Evolutionary conservation across 2,113 vertebrate genomes (phyloP).

Genomic region (Aleadryas rufinucha): DNA sequence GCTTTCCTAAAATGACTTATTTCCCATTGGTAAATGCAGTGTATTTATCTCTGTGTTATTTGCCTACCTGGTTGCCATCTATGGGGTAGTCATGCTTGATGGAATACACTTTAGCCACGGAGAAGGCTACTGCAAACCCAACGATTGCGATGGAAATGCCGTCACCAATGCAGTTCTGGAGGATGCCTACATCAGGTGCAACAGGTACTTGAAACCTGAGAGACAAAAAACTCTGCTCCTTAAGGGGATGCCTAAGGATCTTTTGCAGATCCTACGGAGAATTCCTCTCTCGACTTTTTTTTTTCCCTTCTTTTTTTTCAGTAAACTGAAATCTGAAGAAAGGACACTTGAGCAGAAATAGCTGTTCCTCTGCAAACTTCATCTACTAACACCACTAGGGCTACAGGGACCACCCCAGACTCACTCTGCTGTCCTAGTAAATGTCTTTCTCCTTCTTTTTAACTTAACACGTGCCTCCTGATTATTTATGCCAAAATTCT

Average conservation of each 20-base stretch:
- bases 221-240: background rate
- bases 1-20: background rate
- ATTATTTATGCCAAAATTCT: background rate
- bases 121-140: constrained; percentile 90
- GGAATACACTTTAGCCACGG: constrained; percentile 92
- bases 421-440: background rate
- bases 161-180: constrained; percentile 78
- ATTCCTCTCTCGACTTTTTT: background rate
- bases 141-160: constrained; percentile 87
- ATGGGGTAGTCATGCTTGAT: constrained; percentile 91
- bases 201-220: constrained; percentile 82
- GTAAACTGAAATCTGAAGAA: background rate
- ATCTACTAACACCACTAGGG: background rate
- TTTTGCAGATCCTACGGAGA: background rate
- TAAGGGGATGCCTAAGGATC: background rate
- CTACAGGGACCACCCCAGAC: background rate
- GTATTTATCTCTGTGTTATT: background rate
- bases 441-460: background rate
- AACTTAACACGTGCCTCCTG: background rate
- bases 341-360: background rate
- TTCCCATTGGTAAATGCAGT: background rate
- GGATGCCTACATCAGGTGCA: constrained; percentile 71
- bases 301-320: background rate
- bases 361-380: background rate
- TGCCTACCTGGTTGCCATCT: constrained; percentile 87